A percentile compares a stretch with the other conserved stretches of the same genome.
phyloP scores from a whole-genome alignment of 2,888 invertebrate genomes.

The Spicauda simplicius region DNA sequence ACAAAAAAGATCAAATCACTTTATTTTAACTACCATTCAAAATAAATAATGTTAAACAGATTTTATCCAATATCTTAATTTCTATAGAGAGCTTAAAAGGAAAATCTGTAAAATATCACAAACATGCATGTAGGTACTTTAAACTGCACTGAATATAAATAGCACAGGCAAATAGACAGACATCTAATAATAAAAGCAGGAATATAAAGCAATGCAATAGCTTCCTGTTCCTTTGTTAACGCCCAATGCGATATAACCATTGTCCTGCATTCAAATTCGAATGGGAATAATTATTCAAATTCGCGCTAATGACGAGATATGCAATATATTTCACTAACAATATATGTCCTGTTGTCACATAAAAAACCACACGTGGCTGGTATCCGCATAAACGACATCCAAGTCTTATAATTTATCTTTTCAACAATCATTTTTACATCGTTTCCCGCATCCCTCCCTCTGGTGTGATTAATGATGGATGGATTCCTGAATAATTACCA shows the following conservation, averaged over 20 bases:
- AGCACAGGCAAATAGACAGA: background rate
- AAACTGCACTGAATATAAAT: background rate
- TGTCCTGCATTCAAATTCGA: background rate
- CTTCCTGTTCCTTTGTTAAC: constrained; percentile 15
- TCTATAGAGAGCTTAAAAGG: background rate
- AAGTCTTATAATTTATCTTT: constrained; percentile 82
- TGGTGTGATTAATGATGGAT: constrained; percentile 84
- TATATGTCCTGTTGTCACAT: constrained; percentile 51
- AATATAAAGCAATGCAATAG: constrained; percentile 1
- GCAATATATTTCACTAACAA: constrained; percentile 66
- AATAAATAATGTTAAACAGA: too few relatives aligned
- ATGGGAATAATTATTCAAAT: constrained; percentile 33
- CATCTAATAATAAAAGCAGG: background rate
- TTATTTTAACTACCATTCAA: too few relatives aligned
- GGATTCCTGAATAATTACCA: constrained; percentile 85
- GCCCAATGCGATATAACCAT: constrained; percentile 8
- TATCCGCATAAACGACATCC: constrained; percentile 74
- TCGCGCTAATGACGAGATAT: constrained; percentile 40
- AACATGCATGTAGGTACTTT: background rate
- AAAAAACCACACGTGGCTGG: constrained; percentile 58
- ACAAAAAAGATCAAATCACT: too few relatives aligned
- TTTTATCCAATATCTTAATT: too few relatives aligned
- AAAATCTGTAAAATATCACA: background rate
- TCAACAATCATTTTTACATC: constrained; percentile 83
- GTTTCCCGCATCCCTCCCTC: constrained; percentile 74